Base-by-base conservation (phyloP, 2,113 vertebrate genomes). In the Apodemus sylvaticus region DNA sequence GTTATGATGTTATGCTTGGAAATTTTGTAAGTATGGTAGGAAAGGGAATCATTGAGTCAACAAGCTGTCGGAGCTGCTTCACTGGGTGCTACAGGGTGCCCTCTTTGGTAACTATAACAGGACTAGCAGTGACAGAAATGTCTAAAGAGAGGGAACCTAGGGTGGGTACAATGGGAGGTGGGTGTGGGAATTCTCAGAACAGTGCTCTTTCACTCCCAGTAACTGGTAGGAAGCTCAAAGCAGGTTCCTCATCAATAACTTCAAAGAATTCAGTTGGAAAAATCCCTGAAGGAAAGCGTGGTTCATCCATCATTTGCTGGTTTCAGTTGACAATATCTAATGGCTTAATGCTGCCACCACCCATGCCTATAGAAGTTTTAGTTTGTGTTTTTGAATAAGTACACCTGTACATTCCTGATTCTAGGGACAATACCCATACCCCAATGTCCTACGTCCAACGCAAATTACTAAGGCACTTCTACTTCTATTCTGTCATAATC, bases 21-120 rank as follows among this genome's bases (percentile, higher is more conserved):
- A 26, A 7, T n/a, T 26, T 58, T 26, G 53, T n/a, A 20, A 58
- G n/a, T 11, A 58, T 6, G 11, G 36, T n/a, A 81, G 78, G 19
- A 58, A 81, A 13, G 31, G 4, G 34, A 24, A 24, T 81, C 34
- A 81, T 14, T n/a, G 53, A 36, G 58, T 22, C 53, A 82, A 58
- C 36, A 82, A 20, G 99, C 99, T 91, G 99, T 99, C 95, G 99
- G 99, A 98, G 99, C 99, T 3, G 99, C 99, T 31, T 98, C 99
- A 93, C 45, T 99, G 98, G 99, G 99, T 0, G 99, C 99, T 0
- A 99, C 0, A 99, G 99, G 19, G 99, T 99, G 0, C 99, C 99
- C 0, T 99, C 99, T 17, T 99, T 99, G 83, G 98, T 99, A 7
- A 98, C 99, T 4, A 99, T 99, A 1, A 99, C 99, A 19, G 99